Base-by-base conservation (phyloP, 2,888 invertebrate genomes). In the Eupithecia subfuscata region DNA sequence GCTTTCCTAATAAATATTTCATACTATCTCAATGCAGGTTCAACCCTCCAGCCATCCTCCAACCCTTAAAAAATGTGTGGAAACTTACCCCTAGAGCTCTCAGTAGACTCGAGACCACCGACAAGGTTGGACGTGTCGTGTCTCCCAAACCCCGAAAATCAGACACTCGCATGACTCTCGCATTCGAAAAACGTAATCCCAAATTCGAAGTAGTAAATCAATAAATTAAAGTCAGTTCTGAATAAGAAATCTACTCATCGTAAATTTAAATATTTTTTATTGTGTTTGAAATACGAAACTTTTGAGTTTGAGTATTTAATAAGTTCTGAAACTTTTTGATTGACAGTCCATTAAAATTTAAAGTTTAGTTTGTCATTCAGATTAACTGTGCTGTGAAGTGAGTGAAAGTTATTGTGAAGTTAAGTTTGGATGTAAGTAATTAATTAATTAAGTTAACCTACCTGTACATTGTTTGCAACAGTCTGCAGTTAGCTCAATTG, bases 81-180 rank as follows among this genome's bases (percentile, higher is more conserved):
- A 52, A 75, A 70, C 77, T 73, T 14, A 75, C 78, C 79, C 77
- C 73, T 43, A 22, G 69, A 68, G 70, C 67, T 40, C 69, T 72
- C 78, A 81, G 80, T 81, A 71, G 69, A 72, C 45, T 56, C 30
- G 56, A 64, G 69, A 43, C 77, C 37, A 40, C 72, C 76, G 71
- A 11, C 6, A 34, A 68, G 77, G 74, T 56, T 69, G 74, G 80
- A 77, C 80, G 80, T 70, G n/a, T 22, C 68, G 65, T 30, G 30
- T 30, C 3, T 30, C 71, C 71, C 65, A 43, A 68, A 70, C 45
- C 22, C 68, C 40, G 1, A 25, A 67, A 45, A 45, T 12, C 34
- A 12, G n/a, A 68, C 11, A 40, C 25, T 37, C 63, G 60, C n/a
- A 45, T 60, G 9, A 65, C 70, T 56, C 65, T 68, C 71, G 63